Conservation (phyloP, 2,888 invertebrate species). For the Galeruca laticollis region DNA sequence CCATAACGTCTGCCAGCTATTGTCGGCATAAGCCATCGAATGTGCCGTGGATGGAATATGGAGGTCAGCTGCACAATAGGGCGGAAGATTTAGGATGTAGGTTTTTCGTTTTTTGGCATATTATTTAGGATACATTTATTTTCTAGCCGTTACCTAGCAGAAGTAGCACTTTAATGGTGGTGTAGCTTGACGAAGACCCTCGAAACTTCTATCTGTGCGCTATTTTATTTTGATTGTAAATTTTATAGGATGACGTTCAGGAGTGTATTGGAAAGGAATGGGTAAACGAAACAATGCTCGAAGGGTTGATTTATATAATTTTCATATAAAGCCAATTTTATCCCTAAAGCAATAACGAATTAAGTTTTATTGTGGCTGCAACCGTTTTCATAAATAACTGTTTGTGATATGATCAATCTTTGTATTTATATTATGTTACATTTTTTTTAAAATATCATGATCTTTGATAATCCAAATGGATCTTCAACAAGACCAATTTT, state of each 20-base stretch:
- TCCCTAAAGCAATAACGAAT: no score
- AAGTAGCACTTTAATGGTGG: slow-evolving; percentile 23
- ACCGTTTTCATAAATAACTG: no score
- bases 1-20: slow-evolving; percentile 49
- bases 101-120: slow-evolving; percentile 25
- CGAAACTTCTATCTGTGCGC: background rate
- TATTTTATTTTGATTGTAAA: slow-evolving; percentile 16
- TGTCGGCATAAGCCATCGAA: slow-evolving; percentile 43
- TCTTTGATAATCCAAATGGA: no score
- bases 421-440: rapidly evolving
- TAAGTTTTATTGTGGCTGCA: no score
- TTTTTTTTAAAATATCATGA: no score
- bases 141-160: slow-evolving; percentile 34
- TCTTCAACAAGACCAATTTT: no score
- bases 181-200: slow-evolving; percentile 14
- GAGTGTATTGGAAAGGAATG: background rate
- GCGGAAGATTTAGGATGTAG: slow-evolving; percentile 35
- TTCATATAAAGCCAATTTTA: background rate
- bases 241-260: background rate
- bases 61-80: slow-evolving; percentile 40
- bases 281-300: background rate
- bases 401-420: no score
- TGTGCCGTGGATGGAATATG: slow-evolving; percentile 32
- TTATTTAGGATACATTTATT: slow-evolving; percentile 26
- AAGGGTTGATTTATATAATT: background rate